These are phyloP conservation scores for Megamerina dolium DNA, from an alignment of 2,888 invertebrate genomes.

Conservation along the genomic window DNA sequence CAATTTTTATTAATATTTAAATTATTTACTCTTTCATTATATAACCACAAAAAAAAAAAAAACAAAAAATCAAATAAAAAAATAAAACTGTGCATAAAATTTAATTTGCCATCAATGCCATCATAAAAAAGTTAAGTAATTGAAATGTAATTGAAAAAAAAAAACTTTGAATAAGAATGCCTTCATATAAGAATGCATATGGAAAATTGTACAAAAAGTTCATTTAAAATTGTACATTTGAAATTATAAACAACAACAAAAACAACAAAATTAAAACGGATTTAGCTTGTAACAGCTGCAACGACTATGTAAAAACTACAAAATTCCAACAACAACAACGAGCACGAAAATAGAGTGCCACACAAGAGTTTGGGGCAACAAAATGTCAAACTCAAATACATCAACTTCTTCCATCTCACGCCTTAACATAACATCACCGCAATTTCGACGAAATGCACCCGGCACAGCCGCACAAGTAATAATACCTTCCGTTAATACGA, in stretches of 20 bases:
- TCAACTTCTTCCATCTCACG: conserved; percentile 20
- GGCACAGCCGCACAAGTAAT: conserved; percentile 35
- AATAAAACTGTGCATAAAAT: background rate
- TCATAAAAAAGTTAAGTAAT: background rate
- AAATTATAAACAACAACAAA: background rate
- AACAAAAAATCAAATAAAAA: background rate
- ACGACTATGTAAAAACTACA: conserved; percentile 7
- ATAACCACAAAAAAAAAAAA: background rate
- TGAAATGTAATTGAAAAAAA: conserved; percentile 1
- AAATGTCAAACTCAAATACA: conserved; percentile 30
- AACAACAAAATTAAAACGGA: background rate
- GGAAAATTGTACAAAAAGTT: too few species aligned
- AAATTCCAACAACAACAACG: conserved; percentile 2
- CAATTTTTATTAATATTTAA: too few species aligned
- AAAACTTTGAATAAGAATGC: too few species aligned
- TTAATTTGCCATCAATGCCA: too few species aligned
- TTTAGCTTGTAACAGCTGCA: background rate
- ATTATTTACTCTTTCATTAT: too few species aligned
- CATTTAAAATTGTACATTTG: too few species aligned
- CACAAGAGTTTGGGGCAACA: too few species aligned
- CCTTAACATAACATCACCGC: conserved; percentile 18
- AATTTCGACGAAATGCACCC: conserved; percentile 26
- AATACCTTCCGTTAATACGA: background rate
- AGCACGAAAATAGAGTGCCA: too few species aligned
- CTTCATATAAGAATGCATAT: too few species aligned